Percentiles rank a stretch among this genome's conserved stretches.
Conservation (phyloP, 30 jellyfish, hydroid and myxozoan species). For the Morbakka virulenta region DNA sequence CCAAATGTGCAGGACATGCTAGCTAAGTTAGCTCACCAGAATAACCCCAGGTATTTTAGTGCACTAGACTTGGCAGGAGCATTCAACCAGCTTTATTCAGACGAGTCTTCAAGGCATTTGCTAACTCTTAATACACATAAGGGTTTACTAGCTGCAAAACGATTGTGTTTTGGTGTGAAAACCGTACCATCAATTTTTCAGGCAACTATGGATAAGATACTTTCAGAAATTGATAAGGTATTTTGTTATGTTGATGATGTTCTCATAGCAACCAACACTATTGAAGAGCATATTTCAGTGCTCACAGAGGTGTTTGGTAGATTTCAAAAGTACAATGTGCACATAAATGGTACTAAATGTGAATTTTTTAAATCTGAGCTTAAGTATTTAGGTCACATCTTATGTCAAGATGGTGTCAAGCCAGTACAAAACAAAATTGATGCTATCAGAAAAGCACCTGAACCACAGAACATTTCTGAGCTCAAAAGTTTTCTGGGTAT, state of each 20-base stretch:
- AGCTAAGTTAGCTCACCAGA: conserved; percentile 11
- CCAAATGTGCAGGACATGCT: conserved; percentile 29
- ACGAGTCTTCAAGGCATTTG: conserved; percentile 37
- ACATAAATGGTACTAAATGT: conserved; percentile 16
- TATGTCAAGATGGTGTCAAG: conserved; percentile 31
- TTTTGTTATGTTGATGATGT: conserved; percentile 37
- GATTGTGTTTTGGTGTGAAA: conserved; percentile 48
- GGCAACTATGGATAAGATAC: conserved; percentile 22
- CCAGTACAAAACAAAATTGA: conserved; percentile 36
- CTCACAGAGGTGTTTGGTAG: not conserved
- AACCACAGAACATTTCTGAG: conserved; percentile 26
- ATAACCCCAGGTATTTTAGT: conserved; percentile 24
- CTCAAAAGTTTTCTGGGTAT: conserved; percentile 36
- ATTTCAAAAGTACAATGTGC: conserved; percentile 32
- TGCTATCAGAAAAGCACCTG: conserved; percentile 42
- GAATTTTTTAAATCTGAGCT: not conserved
- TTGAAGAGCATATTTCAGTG: conserved; percentile 9
- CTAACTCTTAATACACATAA: conserved; percentile 49
- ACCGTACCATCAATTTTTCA: conserved; percentile 57
- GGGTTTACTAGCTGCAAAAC: conserved; percentile 54
- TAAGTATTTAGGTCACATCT: conserved; percentile 11
- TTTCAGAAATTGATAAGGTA: conserved; percentile 7
- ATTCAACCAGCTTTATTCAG: conserved; percentile 38
- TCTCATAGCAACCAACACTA: conserved; percentile 22
- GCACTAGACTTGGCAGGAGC: conserved; percentile 48